These are phyloP conservation scores for Ferrisia virgata DNA, from an alignment of 2,888 invertebrate species.

Conservation along the genomic window DNA sequence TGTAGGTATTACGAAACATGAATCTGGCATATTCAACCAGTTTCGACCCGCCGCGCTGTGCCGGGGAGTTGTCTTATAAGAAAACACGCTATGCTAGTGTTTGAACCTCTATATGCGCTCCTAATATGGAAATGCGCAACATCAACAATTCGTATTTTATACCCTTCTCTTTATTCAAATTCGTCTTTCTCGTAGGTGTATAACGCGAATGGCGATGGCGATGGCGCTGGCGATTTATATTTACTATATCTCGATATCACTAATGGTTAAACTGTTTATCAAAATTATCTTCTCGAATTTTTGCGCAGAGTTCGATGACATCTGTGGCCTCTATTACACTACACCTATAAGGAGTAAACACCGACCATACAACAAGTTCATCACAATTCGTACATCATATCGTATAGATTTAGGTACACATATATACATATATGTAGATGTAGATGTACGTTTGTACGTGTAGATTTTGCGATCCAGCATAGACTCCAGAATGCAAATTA, in stretches of 20 bases:
- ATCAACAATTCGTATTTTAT: conserved; percentile 26
- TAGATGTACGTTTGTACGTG: no score
- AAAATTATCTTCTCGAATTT: not conserved
- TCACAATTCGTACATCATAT: no score
- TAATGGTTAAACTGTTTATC: conserved; percentile 2
- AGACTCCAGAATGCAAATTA: not conserved
- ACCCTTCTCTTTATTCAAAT: conserved; percentile 28
- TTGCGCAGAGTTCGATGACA: not conserved
- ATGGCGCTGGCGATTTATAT: not conserved
- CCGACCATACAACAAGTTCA: no score
- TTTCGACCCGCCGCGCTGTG: conserved; percentile 36
- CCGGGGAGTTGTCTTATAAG: conserved; percentile 31
- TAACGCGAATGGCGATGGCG: not conserved
- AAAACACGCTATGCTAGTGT: not conserved
- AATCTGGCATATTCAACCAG: conserved; percentile 26
- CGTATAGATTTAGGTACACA: no score
- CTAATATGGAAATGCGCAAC: conserved; percentile 41
- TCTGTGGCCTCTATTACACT: not conserved
- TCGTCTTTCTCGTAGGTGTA: conserved; percentile 7
- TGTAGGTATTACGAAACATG: conserved; percentile 36
- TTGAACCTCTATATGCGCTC: not conserved
- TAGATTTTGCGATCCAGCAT: no score
- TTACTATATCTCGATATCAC: not conserved
- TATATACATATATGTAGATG: no score
- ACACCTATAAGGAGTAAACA: no score